phyloP scores from a whole-genome alignment of 2,888 invertebrate genomes.

The Eupithecia subumbrata region DNA sequence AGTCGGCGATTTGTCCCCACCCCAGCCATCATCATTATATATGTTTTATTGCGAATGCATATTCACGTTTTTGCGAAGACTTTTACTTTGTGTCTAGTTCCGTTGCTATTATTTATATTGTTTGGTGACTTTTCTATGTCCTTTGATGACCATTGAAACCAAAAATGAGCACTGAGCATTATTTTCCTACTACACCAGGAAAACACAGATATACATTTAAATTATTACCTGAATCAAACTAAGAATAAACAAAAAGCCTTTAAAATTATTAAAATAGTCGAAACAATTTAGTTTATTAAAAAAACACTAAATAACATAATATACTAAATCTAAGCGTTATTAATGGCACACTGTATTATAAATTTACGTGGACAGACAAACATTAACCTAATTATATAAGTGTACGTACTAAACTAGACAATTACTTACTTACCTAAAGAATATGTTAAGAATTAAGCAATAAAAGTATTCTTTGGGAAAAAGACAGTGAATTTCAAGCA shows the following conservation, averaged over 20 bases:
- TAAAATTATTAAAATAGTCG: too few relatives aligned
- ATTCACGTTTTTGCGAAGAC: background rate
- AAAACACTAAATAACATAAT: too few relatives aligned
- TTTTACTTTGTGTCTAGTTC: background rate
- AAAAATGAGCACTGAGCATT: background rate
- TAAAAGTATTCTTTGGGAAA: background rate
- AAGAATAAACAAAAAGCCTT: background rate
- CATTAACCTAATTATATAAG: too few relatives aligned
- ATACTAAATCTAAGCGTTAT: too few relatives aligned
- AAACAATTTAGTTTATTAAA: too few relatives aligned
- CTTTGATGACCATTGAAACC: background rate
- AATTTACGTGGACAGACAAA: too few relatives aligned
- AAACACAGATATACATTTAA: background rate
- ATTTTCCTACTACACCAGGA: background rate
- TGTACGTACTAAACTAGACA: too few relatives aligned
- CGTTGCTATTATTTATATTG: background rate
- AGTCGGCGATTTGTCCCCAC: slow-evolving; percentile 9
- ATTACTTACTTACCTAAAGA: too few relatives aligned
- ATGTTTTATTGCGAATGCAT: slow-evolving; percentile 6
- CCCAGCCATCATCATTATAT: slow-evolving; percentile 16
- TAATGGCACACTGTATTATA: too few relatives aligned
- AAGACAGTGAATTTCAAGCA: background rate
- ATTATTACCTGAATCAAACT: background rate
- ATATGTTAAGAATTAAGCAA: background rate
- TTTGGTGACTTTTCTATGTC: background rate